These are phyloP conservation scores for Xanthorhoe spadicearia DNA, from an alignment of 2,888 invertebrate genomes.

Conservation along the genomic window DNA sequence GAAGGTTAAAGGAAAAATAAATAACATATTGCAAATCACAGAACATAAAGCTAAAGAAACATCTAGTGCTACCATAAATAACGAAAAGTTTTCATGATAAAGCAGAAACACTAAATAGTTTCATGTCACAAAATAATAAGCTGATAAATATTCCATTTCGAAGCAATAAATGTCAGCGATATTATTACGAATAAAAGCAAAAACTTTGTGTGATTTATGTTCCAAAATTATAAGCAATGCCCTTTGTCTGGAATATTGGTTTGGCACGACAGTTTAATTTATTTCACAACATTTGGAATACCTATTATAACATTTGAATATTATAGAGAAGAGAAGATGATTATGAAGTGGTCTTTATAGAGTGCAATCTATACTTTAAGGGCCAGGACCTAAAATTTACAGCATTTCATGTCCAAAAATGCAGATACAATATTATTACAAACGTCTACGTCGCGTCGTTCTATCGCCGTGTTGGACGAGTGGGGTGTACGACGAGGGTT, in stretches of 20 bases:
- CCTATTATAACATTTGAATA: not conserved
- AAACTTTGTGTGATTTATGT: slow-evolving; percentile 34
- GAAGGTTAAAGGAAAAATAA: slow-evolving; percentile 4
- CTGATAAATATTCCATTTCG: slow-evolving; percentile 20
- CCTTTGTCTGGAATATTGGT: slow-evolving; percentile 27
- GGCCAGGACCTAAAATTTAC: too few relatives aligned
- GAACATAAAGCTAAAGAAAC: slow-evolving; percentile 1
- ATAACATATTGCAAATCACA: not conserved
- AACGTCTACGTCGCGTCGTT: too few relatives aligned
- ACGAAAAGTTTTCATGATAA: slow-evolving; percentile 1
- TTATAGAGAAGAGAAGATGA: not conserved
- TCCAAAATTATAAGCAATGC: slow-evolving; percentile 17
- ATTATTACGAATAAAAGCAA: slow-evolving; percentile 25
- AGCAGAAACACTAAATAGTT: slow-evolving; percentile 24
- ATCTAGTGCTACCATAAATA: slow-evolving; percentile 6
- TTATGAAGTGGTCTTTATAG: not conserved
- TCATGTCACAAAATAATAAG: slow-evolving; percentile 25
- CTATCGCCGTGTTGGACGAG: too few relatives aligned
- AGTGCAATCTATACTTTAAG: not conserved
- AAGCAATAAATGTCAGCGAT: slow-evolving; percentile 34
- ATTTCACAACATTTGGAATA: not conserved
- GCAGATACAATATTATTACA: too few relatives aligned
- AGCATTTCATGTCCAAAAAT: too few relatives aligned
- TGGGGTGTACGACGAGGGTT: too few relatives aligned
- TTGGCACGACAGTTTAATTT: slow-evolving; percentile 4